Base-by-base conservation (phyloP, 2,113 vertebrate species). In the Nyctereutes procyonoides region DNA sequence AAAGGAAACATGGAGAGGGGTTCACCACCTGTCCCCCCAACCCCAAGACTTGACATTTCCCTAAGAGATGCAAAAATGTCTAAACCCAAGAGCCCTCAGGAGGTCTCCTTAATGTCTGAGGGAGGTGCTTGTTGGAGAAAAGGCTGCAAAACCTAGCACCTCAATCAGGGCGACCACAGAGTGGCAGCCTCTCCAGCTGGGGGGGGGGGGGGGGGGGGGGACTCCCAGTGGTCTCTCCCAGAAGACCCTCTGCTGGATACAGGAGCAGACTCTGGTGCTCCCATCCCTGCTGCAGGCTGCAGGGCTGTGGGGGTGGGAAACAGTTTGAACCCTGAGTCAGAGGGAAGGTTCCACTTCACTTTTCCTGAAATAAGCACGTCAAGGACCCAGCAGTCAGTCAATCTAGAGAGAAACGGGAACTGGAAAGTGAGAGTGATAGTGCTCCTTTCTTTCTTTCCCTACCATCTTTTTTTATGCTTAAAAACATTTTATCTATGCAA, bases 281-380 rank as follows among this genome's bases (percentile, higher is more conserved):
- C 51, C 81, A 51, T 69, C 73, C 58, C n/a, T 4, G 32, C 65
- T 35, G 86, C 58, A 38, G 86, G 83, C 65, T 35, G 86, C 58
- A 38, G 86, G 83, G 74, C 53, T 96, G 93, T 38, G 89, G 87
- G 84, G 95, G 74, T 92, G 94, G 62, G 87, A 87, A 80, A 84
- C 48, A 63, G 63, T 95, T 84, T 51, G 79, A 93, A 94, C 91
- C 90, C 90, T 97, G 96, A 98, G 95, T 95, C 96, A 95, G 85
- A 95, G 91, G 53, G 56, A 96, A 89, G 71, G 87, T 88, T 97
- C 79, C 82, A 76, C 85, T 88, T 84, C 77, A 95, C 83, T 97
- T 96, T 96, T 89, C 74, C 96, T 92, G 95, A 76, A 97, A 97
- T 65, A 77, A 77, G 86, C 63, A 89, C 93, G 82, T 95, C 93